phyloP scores from a whole-genome alignment of 2,888 invertebrate species.

The Ectemnius lituratus region DNA sequence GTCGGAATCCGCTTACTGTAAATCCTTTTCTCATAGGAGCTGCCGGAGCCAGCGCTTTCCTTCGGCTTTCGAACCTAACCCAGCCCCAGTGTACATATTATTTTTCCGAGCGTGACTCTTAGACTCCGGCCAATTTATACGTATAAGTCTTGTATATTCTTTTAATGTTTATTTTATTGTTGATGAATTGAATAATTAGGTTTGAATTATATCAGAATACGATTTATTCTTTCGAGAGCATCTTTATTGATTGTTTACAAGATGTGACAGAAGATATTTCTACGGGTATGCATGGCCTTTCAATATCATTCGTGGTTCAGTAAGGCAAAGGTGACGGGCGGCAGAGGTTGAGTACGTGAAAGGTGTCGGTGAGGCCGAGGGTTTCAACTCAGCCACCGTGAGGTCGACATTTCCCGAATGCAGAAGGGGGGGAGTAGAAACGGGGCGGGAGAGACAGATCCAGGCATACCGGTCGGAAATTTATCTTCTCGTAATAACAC shows the following conservation, averaged over 20 bases:
- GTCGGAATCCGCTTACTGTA: not conserved
- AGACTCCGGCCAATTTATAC: slow-evolving; percentile 8
- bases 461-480: slow-evolving; percentile 60
- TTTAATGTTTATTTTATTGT: too few species aligned
- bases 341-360: slow-evolving; percentile 35
- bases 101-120: too few species aligned
- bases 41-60: too few species aligned
- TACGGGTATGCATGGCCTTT: too few species aligned
- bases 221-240: too few species aligned
- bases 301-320: not conserved
- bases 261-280: too few species aligned
- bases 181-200: too few species aligned
- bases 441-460: slow-evolving; percentile 28
- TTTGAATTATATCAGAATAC: too few species aligned
- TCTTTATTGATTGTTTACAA: too few species aligned
- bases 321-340: slow-evolving; percentile 5
- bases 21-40: not conserved
- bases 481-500: slow-evolving; percentile 68
- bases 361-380: slow-evolving; percentile 28
- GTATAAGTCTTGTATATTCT: too few species aligned
- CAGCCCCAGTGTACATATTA: too few species aligned
- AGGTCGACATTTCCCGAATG: slow-evolving; percentile 53
- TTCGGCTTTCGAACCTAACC: too few species aligned
- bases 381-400: not conserved
- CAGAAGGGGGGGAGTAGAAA: slow-evolving; percentile 19